Evolutionary conservation across 2,888 invertebrate species (phyloP).

Genomic region (Andrena dorsata): DNA sequence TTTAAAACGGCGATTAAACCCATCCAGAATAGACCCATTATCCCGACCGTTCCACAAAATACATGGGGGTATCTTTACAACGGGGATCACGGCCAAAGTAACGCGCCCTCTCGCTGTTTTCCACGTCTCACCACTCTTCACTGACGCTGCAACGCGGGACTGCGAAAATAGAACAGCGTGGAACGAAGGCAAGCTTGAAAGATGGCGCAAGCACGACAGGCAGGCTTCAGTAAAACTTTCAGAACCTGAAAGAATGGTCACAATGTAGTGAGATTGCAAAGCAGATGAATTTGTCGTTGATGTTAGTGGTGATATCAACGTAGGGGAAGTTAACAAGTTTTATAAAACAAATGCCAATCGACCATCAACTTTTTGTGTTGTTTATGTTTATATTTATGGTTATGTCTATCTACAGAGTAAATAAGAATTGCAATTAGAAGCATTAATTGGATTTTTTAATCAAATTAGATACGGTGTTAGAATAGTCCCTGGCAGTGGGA

Average conservation of each 20-base stretch:
- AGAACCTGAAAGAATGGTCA: too few relatives aligned
- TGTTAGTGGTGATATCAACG: neutral
- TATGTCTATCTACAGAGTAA: too few relatives aligned
- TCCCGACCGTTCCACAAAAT: neutral
- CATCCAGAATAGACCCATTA: neutral
- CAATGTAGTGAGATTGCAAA: too few relatives aligned
- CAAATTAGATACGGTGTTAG: too few relatives aligned
- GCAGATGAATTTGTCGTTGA: neutral
- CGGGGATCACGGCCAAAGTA: neutral
- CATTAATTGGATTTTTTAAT: too few relatives aligned
- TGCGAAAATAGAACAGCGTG: neutral
- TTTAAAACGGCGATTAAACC: neutral
- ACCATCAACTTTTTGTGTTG: too few relatives aligned
- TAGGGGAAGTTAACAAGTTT: too few relatives aligned
- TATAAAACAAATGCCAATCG: too few relatives aligned
- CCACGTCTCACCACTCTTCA: constrained; percentile 16
- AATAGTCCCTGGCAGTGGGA: too few relatives aligned
- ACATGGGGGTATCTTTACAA: neutral
- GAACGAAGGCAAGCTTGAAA: neutral
- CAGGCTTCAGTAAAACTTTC: too few relatives aligned
- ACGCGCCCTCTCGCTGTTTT: constrained; percentile 12
- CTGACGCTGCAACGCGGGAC: constrained; percentile 11
- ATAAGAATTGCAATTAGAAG: too few relatives aligned
- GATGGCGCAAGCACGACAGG: constrained; percentile 2
- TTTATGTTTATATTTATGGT: too few relatives aligned